A percentile compares a stretch with the other conserved stretches of the same genome.
Conservation (phyloP, 2,888 invertebrate genomes). For the Hydrotaea diabolus region DNA sequence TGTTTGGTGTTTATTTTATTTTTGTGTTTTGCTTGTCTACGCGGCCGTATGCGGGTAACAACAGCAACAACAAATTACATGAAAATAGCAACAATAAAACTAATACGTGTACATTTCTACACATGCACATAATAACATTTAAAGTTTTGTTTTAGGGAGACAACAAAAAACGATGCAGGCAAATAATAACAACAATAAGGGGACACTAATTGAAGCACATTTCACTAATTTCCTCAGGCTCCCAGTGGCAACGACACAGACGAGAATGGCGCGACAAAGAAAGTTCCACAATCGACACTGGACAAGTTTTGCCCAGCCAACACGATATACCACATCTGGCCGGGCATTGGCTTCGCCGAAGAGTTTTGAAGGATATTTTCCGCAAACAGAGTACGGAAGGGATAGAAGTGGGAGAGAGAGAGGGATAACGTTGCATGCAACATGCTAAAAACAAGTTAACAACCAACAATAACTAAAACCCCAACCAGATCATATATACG, state of each 20-base stretch:
- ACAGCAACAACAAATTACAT: background rate
- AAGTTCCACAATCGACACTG: background rate
- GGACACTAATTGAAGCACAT: conserved; percentile 69
- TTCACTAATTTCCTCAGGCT: conserved; percentile 65
- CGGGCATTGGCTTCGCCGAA: background rate
- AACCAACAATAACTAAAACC: conserved; percentile 65
- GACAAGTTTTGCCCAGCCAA: background rate
- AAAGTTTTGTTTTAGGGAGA: background rate
- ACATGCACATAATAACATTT: conserved; percentile 22
- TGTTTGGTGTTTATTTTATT: background rate
- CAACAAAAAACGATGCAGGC: background rate
- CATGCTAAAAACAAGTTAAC: conserved; percentile 65
- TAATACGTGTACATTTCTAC: background rate
- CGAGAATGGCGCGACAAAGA: background rate
- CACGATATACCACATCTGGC: conserved; percentile 15
- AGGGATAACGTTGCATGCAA: conserved; percentile 61
- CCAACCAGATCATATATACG: background rate
- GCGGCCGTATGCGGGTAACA: conserved; percentile 14
- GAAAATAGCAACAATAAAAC: conserved; percentile 13
- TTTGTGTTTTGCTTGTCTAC: too few species aligned
- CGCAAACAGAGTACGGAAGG: background rate
- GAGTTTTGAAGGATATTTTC: too few species aligned
- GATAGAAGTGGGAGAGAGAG: background rate
- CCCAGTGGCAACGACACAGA: conserved; percentile 39
- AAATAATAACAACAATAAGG: conserved; percentile 38